Conservation (phyloP, 2,888 invertebrate species). For the Entomobrya multifasciata region DNA sequence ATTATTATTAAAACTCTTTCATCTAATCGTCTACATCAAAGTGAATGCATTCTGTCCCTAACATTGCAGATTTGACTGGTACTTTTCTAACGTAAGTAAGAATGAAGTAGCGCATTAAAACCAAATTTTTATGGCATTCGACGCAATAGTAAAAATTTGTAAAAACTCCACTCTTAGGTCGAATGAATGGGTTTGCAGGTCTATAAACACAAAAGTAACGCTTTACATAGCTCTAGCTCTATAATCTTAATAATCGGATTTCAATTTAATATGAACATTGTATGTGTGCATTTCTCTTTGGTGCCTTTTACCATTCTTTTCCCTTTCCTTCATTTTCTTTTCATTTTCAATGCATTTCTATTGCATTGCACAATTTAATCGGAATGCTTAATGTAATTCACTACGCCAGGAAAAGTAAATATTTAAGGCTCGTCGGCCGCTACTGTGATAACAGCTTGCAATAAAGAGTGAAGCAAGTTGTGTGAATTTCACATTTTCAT, state of each 20-base stretch:
- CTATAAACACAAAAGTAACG: background rate
- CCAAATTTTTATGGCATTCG: no score
- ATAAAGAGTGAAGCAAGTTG: background rate
- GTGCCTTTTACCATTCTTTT: background rate
- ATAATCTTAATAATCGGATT: conserved; percentile 18
- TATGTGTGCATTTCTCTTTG: background rate
- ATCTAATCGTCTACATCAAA: no score
- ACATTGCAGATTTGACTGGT: no score
- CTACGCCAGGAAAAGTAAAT: background rate
- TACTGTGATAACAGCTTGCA: background rate
- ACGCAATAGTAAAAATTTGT: no score
- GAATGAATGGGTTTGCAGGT: no score
- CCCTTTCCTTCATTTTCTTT: background rate
- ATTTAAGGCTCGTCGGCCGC: background rate
- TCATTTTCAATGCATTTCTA: background rate
- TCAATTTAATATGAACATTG: conserved; percentile 12
- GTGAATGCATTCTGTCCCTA: no score
- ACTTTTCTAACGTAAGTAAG: background rate
- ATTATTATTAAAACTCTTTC: no score
- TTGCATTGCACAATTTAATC: conserved; percentile 26
- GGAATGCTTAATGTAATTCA: background rate
- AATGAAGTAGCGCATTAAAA: background rate
- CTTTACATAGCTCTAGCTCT: background rate
- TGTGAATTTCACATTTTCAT: background rate
- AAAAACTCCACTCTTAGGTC: no score